Evolutionary conservation across 2,888 invertebrate genomes (phyloP), one percentile per base, ranked within the genome.

Genomic region (Siphlonurus alternatus): DNA sequence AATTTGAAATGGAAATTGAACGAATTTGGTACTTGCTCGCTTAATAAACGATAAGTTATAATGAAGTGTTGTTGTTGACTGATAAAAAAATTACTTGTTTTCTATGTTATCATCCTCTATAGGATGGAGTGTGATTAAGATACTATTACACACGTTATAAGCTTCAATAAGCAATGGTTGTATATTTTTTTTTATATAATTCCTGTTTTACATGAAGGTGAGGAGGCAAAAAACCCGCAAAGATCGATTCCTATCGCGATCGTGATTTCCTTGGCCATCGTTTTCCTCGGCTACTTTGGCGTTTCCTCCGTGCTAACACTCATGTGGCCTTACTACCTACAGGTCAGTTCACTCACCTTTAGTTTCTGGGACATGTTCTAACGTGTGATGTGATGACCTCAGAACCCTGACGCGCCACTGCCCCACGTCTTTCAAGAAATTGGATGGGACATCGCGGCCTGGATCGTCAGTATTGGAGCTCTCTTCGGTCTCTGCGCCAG

Each of bases 261-360:
- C 66, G 86, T 93, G 5, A 79, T 84, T 0, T 93, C 94, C 0
- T 77, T 96, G 63, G 78, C 87, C 0, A 83, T 92, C 61, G 88
- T 94, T 66, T 94, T 93, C 75, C 72, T 93, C 61, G 89, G 93
- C 0, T 96, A 96, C 77, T 91, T 92, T 74, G 89, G 93, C 0
- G 87, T 96, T 23, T 92, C 95, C 0, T 83, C 88, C 0, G 86
- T 95, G 10, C 78, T 96, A 23, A 96, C 96, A 0, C 84, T 95
- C 73, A 88, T 91, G 81, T 73, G 88, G 71, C 93, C 93, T 0
- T 93, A 89, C 75, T 90, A 86, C 73, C 77, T 81, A 70, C 87
- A 88, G 80, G 86, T 84, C 71, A 68, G 74, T 73, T 60, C 24
- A 59, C 22, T 7, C 63, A 59, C 15, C 56, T 2, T n/a, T 24